phyloP scores from a whole-genome alignment of 2,888 invertebrate genomes.

The Peribatodes rhomboidaria region DNA sequence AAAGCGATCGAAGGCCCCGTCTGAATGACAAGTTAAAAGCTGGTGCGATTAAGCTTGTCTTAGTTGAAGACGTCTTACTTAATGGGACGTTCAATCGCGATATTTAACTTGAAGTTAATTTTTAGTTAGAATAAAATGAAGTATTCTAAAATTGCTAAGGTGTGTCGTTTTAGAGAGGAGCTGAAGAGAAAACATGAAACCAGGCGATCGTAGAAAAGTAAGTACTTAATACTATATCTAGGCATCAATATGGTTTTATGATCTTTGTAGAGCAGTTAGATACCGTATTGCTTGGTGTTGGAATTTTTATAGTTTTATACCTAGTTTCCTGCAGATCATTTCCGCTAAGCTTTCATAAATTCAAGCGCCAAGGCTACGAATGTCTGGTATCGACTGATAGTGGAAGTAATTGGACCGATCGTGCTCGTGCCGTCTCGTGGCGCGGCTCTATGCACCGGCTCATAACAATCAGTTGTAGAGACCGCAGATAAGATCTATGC shows the following conservation, averaged over 20 bases:
- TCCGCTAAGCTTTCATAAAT: conserved; percentile 43
- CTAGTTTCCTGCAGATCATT: background rate
- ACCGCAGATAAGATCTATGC: conserved; percentile 57
- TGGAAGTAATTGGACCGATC: conserved; percentile 66
- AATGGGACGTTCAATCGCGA: too few species aligned
- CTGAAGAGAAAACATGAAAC: too few species aligned
- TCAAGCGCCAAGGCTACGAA: conserved; percentile 53
- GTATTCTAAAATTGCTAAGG: too few species aligned
- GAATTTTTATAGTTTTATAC: background rate
- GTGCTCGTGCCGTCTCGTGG: conserved; percentile 52
- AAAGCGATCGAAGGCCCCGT: conserved; percentile 69
- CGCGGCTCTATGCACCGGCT: conserved; percentile 41
- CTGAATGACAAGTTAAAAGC: conserved; percentile 54
- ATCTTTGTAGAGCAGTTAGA: background rate
- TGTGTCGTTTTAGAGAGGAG: too few species aligned
- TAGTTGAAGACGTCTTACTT: background rate
- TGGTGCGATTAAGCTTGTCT: conserved; percentile 45
- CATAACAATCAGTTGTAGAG: conserved; percentile 17
- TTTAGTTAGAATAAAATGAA: too few species aligned
- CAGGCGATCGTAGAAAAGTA: too few species aligned
- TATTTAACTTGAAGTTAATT: too few species aligned
- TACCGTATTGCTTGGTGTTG: background rate
- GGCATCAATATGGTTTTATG: too few species aligned
- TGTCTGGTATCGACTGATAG: conserved; percentile 63
- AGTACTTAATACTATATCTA: too few species aligned